Conservation (phyloP, 2,113 vertebrate species). For the Cairina moschata region DNA sequence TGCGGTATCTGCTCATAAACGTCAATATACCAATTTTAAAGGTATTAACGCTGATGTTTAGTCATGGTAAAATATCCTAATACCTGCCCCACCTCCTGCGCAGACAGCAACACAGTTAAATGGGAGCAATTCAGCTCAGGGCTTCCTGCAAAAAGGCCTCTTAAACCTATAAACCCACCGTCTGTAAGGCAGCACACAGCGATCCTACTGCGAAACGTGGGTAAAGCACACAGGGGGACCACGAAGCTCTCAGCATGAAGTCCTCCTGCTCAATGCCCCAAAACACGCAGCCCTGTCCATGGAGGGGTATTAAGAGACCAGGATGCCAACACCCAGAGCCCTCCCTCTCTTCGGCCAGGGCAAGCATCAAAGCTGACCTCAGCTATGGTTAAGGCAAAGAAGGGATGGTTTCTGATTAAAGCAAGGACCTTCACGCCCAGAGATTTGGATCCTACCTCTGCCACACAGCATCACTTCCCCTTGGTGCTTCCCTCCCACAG, state of each 20-base stretch:
- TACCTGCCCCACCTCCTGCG: not conserved
- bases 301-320: not conserved
- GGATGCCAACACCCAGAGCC: not conserved
- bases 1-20: constrained; percentile 5
- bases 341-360: not conserved
- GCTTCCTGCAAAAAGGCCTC: not conserved
- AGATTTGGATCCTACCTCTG: not conserved
- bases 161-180: not conserved
- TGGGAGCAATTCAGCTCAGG: not conserved
- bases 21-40: constrained; percentile 33
- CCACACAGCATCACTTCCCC: not conserved
- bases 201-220: not conserved
- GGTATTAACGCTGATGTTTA: constrained; percentile 10
- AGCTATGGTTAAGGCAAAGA: not conserved
- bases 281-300: not conserved
- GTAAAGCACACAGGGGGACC: not conserved
- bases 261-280: not conserved
- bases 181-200: not conserved
- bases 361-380: not conserved
- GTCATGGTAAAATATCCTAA: constrained; percentile 9
- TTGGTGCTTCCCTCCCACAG: not conserved
- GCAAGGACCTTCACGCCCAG: not conserved
- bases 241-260: rapidly evolving
- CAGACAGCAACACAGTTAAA: not conserved
- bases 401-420: not conserved